A percentile compares a stretch with the other conserved stretches of the same genome.
Conservation (phyloP, 2,113 vertebrate species). For the Cathartes aura region DNA sequence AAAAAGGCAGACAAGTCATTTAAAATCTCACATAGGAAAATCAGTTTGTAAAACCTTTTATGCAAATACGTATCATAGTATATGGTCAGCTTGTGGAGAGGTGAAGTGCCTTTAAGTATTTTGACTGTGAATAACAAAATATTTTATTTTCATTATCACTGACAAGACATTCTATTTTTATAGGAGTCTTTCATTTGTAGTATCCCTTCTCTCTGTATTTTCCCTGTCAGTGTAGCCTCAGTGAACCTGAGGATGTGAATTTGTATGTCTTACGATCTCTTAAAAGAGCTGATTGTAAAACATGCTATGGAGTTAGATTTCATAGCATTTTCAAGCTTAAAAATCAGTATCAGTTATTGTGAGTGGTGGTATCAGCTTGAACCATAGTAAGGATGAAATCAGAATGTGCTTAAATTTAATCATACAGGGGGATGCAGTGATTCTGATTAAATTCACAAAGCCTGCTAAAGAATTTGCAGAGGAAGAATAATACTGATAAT, state of each 20-base stretch:
- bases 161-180: background rate
- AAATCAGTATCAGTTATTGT: background rate
- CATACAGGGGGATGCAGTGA: background rate
- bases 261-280: background rate
- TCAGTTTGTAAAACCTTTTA: background rate
- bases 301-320: background rate
- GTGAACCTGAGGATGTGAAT: background rate
- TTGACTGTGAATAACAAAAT: background rate
- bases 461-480: background rate
- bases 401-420: background rate
- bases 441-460: conserved; percentile 4
- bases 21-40: background rate
- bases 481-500: background rate
- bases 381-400: background rate
- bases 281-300: background rate
- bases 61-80: background rate
- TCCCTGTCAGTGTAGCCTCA: background rate
- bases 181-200: background rate
- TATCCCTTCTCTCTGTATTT: background rate
- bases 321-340: background rate
- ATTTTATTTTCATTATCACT: background rate
- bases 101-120: background rate
- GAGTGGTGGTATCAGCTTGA: background rate
- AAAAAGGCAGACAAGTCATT: background rate
- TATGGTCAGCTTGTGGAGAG: background rate